These are phyloP conservation scores for Bombyx mandarina DNA, from an alignment of 1,140 invertebrate species.

Conservation along the genomic window DNA sequence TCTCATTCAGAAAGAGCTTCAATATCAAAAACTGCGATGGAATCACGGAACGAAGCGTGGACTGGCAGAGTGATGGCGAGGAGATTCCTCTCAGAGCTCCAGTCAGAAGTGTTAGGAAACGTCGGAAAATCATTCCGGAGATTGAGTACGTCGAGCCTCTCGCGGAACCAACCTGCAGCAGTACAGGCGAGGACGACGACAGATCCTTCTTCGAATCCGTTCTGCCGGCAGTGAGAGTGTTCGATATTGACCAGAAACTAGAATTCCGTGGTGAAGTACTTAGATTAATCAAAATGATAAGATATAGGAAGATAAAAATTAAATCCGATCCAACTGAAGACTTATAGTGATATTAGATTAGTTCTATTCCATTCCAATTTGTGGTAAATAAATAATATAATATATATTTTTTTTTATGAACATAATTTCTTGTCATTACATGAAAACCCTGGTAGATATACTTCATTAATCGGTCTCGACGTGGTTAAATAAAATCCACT, in stretches of 20 bases:
- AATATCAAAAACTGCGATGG: conserved; percentile 2
- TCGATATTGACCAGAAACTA: conserved; percentile 39
- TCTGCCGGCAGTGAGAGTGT: conserved; percentile 31
- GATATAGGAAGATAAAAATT: conserved; percentile 12
- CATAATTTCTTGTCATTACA: too few relatives aligned
- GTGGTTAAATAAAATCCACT: too few relatives aligned
- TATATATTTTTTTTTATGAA: too few relatives aligned
- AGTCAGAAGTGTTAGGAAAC: conserved; percentile 16
- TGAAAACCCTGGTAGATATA: too few relatives aligned
- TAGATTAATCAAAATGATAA: conserved; percentile 29
- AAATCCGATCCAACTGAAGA: conserved; percentile 9
- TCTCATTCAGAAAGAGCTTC: conserved; percentile 3
- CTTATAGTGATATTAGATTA: neutral
- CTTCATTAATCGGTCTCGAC: too few relatives aligned
- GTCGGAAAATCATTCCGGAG: conserved; percentile 11
- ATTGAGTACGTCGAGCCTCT: conserved; percentile 29
- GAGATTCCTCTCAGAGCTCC: conserved; percentile 15
- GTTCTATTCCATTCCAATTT: conserved; percentile 12
- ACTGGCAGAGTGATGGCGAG: conserved; percentile 22
- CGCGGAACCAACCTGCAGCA: conserved; percentile 15
- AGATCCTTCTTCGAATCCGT: conserved; percentile 41
- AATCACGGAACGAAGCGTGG: neutral
- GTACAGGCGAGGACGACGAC: conserved; percentile 31
- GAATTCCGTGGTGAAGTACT: conserved; percentile 39
- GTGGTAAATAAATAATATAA: conserved; percentile 4